Conservation (phyloP, 2,797 vertebrate genomes). For the Anas flavirostris region DNA sequence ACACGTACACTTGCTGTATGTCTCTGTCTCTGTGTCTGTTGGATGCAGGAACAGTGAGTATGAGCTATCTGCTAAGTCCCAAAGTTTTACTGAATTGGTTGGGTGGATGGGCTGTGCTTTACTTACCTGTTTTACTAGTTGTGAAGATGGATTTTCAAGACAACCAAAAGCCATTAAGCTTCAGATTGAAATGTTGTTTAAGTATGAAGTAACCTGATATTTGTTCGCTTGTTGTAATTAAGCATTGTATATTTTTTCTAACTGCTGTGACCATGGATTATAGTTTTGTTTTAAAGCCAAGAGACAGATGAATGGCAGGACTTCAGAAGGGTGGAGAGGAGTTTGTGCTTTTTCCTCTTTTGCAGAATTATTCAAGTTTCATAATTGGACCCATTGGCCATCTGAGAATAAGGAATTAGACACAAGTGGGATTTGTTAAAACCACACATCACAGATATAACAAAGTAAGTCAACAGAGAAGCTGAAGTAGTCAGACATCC, state of each 20-base stretch:
- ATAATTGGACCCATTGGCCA: not conserved
- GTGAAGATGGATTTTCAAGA: not conserved
- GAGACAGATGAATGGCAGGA: not conserved
- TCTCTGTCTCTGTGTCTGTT: not conserved
- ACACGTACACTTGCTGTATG: too few species aligned
- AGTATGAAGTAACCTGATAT: not conserved
- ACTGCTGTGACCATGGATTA: accelerated
- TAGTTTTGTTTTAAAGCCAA: not conserved
- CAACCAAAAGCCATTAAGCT: not conserved
- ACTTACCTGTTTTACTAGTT: not conserved
- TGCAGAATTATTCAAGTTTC: not conserved
- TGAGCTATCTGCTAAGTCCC: not conserved
- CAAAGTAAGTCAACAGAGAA: not conserved
- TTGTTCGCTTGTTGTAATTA: not conserved
- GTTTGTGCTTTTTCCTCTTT: not conserved
- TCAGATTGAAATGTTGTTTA: not conserved
- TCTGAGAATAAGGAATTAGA: not conserved
- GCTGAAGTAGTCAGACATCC: not conserved
- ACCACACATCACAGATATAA: not conserved
- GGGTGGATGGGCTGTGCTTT: not conserved
- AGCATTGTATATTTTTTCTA: not conserved
- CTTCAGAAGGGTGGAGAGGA: not conserved
- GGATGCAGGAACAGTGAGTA: not conserved
- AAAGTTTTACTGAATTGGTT: not conserved
- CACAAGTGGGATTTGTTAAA: not conserved